phyloP scores from a whole-genome alignment of 2,888 invertebrate species.

The Iselma pallidipennis region DNA sequence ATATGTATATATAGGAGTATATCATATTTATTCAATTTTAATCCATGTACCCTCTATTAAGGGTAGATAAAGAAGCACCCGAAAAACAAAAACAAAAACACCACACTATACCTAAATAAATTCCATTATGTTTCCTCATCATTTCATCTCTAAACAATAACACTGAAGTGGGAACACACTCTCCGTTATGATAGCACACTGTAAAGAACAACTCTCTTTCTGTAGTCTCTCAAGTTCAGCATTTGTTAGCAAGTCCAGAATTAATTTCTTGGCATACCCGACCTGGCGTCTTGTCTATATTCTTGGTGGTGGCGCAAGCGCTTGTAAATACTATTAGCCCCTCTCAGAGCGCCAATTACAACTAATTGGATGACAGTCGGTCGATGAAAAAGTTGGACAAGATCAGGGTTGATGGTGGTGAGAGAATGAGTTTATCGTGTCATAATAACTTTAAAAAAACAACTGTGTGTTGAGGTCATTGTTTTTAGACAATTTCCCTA shows the following conservation, averaged over 20 bases:
- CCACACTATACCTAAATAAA: too few relatives aligned
- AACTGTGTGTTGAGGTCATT: too few relatives aligned
- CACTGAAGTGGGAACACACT: too few relatives aligned
- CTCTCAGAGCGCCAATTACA: conserved; percentile 50
- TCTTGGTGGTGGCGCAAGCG: conserved; percentile 41
- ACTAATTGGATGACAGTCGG: conserved; percentile 52
- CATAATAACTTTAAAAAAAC: not conserved
- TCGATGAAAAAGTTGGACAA: conserved; percentile 56
- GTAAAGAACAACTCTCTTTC: conserved; percentile 10
- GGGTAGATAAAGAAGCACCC: too few relatives aligned
- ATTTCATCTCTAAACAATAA: too few relatives aligned
- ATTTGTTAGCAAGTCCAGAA: conserved; percentile 43
- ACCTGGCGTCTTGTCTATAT: conserved; percentile 41
- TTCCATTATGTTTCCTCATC: too few relatives aligned
- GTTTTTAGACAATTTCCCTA: not conserved
- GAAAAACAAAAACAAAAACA: not conserved
- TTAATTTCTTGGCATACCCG: conserved; percentile 45
- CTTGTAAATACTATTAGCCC: conserved; percentile 32
- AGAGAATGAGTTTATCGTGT: not conserved
- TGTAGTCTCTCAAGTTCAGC: conserved; percentile 18
- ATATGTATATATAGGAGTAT: too few relatives aligned
- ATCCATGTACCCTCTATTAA: too few relatives aligned
- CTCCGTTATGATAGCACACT: too few relatives aligned
- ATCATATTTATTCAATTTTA: too few relatives aligned
- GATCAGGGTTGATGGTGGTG: conserved; percentile 47